Conservation (phyloP, 2,113 vertebrate genomes). For the Nannobrachium achirus region DNA sequence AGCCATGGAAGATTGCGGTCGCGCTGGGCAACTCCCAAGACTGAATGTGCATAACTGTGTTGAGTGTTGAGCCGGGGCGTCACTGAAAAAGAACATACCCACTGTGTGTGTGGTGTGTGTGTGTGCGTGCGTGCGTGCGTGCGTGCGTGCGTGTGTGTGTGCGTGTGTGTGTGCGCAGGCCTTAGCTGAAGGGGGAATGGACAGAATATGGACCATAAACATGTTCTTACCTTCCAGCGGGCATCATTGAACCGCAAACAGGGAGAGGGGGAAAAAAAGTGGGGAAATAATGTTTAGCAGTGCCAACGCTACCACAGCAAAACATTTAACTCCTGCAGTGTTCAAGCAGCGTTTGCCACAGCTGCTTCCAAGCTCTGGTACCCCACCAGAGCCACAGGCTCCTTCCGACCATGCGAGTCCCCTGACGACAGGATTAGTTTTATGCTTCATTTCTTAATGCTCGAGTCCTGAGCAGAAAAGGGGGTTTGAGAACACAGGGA, state of each 20-base stretch:
- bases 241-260: conserved; percentile 6
- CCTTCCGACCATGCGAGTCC: no score
- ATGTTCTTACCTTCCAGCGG: conserved; percentile 9
- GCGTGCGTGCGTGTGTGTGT: conserved; percentile 19
- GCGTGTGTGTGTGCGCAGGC: conserved; percentile 1
- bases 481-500: no score
- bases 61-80: no score
- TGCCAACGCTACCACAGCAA: conserved; percentile 22
- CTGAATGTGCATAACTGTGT: conserved; percentile 29
- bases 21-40: conserved; percentile 46
- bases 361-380: no score
- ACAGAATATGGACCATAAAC: conserved; percentile 34
- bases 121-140: neutral
- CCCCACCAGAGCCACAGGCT: no score
- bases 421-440: no score
- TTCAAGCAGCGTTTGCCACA: neutral
- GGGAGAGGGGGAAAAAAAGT: neutral
- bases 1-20: conserved; percentile 35
- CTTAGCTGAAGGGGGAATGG: conserved; percentile 14
- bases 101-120: neutral
- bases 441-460: no score
- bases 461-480: no score
- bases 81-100: no score
- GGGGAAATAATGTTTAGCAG: conserved; percentile 23
- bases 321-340: conserved; percentile 27